These are phyloP conservation scores for Halcyon chelicuti DNA, from an alignment of 2,797 vertebrate genomes.

Conservation along the genomic window DNA sequence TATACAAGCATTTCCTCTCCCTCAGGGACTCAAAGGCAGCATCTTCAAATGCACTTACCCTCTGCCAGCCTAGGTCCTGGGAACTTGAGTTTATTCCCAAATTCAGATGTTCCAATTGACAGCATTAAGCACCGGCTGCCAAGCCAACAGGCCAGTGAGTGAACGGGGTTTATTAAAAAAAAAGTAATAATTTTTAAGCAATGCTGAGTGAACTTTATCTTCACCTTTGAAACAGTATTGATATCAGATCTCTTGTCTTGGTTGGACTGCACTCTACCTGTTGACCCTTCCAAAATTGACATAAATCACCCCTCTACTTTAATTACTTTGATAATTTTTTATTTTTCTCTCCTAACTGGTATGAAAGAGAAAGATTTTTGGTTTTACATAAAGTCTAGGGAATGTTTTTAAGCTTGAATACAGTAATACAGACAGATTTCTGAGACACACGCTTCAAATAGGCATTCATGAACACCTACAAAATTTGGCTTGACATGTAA, in stretches of 20 bases:
- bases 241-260: neutral
- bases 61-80: constrained; percentile 74
- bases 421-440: neutral
- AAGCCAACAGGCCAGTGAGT: constrained; percentile 41
- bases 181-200: neutral
- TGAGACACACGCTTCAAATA: neutral
- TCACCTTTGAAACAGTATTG: neutral
- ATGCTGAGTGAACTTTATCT: neutral
- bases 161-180: constrained; percentile 50
- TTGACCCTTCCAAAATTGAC: neutral
- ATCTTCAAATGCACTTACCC: constrained; percentile 61
- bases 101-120: constrained; percentile 69
- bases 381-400: neutral
- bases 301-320: neutral
- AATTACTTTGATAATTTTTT: neutral
- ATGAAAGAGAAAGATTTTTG: neutral
- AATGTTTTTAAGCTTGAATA: neutral
- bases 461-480: neutral
- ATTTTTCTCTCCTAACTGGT: neutral
- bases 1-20: constrained; percentile 44
- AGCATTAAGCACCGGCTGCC: constrained; percentile 53
- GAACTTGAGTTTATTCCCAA: constrained; percentile 71
- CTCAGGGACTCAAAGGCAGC: neutral
- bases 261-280: neutral
- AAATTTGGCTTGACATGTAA: neutral